Evolutionary conservation across 2,888 invertebrate genomes (phyloP).

Genomic region (Cyclophora albipunctata): DNA sequence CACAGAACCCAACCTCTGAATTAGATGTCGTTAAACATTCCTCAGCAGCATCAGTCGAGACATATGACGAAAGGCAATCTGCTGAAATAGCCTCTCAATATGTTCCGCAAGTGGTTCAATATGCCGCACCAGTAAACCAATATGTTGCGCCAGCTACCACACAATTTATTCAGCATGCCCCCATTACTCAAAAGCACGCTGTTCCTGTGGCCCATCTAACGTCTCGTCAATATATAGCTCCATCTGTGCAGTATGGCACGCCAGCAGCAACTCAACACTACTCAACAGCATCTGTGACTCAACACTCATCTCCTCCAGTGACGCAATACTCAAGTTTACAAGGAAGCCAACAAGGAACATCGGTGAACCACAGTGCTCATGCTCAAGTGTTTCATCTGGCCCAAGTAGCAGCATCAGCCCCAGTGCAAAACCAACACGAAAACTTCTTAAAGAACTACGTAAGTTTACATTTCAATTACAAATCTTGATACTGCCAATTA

Average conservation of each 20-base stretch:
- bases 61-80: too few species aligned
- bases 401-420: conserved; percentile 26
- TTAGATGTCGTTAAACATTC: too few species aligned
- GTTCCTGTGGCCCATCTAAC: too few species aligned
- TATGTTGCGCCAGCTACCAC: conserved; percentile 2
- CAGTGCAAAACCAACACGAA: conserved; percentile 72
- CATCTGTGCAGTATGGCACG: conserved; percentile 12
- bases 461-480: conserved; percentile 36
- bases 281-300: conserved; percentile 21
- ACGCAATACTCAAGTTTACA: too few species aligned
- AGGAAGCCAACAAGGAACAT: too few species aligned
- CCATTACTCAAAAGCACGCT: conserved; percentile 12
- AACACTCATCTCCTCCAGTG: conserved; percentile 10
- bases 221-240: conserved; percentile 21
- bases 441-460: conserved; percentile 79
- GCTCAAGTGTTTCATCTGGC: conserved; percentile 9
- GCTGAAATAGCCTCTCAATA: too few species aligned
- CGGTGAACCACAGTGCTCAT: too few species aligned
- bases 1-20: neutral
- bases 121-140: conserved; percentile 10
- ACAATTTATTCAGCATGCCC: conserved; percentile 12
- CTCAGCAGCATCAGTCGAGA: too few species aligned
- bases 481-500: too few species aligned
- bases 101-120: neutral
- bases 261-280: conserved; percentile 11